Percentiles rank a stretch among this genome's conserved stretches.
Evolutionary conservation across 2,113 vertebrate genomes (phyloP).

Genomic region (Oncorhynchus gorbuscha): DNA sequence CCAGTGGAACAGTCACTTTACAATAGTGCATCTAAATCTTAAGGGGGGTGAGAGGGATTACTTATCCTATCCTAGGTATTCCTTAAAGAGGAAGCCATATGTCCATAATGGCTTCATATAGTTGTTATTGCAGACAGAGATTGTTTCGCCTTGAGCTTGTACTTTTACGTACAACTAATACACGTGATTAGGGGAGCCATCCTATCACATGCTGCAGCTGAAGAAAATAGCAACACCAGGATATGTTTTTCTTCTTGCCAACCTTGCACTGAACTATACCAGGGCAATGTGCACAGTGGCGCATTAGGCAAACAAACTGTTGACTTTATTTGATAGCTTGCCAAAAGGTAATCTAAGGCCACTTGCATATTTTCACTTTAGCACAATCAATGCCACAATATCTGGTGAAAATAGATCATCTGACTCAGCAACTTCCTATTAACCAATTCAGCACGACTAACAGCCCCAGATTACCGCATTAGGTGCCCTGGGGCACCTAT

Average conservation of each 20-base stretch:
- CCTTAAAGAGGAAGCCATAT: too few relatives aligned
- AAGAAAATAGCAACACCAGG: too few relatives aligned
- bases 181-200: neutral
- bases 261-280: neutral
- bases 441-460: neutral
- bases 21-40: too few relatives aligned
- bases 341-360: neutral
- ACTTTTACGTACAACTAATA: neutral
- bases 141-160: neutral
- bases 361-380: neutral
- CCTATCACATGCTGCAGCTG: neutral
- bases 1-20: too few relatives aligned
- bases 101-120: too few relatives aligned
- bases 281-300: too few relatives aligned
- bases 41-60: too few relatives aligned
- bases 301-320: neutral
- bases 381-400: neutral
- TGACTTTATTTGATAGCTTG: neutral
- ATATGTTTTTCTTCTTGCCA: neutral
- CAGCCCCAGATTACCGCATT: neutral
- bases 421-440: neutral
- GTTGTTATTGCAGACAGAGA: neutral
- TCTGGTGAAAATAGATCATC: slow-evolving; percentile 7
- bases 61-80: too few relatives aligned
- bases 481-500: too few relatives aligned